Conservation (phyloP, 2,797 vertebrate genomes). For the Peromyscus aztecus region DNA sequence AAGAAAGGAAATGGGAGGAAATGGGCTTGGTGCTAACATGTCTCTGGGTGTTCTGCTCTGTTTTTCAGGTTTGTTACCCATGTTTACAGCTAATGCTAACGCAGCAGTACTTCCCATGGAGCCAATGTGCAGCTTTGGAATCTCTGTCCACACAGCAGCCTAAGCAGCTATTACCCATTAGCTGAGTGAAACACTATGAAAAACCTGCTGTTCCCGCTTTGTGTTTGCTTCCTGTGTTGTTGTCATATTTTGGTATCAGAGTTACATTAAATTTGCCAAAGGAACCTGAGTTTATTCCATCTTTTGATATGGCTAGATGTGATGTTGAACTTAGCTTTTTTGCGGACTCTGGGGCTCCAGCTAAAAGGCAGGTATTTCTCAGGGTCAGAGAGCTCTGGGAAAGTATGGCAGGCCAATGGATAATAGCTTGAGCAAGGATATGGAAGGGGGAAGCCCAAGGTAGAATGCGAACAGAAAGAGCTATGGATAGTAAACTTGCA, state of each 20-base stretch:
- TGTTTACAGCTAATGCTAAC: conserved; percentile 57
- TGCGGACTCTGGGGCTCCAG: background rate
- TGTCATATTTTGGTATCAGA: conserved; percentile 75
- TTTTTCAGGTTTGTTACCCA: conserved; percentile 65
- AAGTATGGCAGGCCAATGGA: background rate
- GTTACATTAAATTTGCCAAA: conserved; percentile 78
- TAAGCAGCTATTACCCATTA: conserved; percentile 55
- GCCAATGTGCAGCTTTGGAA: conserved; percentile 62
- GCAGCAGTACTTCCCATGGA: conserved; percentile 53
- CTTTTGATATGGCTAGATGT: conserved; percentile 49
- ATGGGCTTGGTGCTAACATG: conserved; percentile 58
- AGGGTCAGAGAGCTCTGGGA: background rate
- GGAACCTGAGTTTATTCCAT: conserved; percentile 45
- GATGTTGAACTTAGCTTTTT: background rate
- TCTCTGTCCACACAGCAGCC: conserved; percentile 55
- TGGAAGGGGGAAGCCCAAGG: background rate
- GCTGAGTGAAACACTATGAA: conserved; percentile 9
- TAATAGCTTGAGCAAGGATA: conserved; percentile 2
- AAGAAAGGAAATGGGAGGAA: conserved; percentile 47
- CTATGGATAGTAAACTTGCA: conserved; percentile 19
- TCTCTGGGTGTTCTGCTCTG: conserved; percentile 20
- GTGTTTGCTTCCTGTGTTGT: conserved; percentile 71
- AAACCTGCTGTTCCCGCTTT: conserved; percentile 57
- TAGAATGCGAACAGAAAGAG: conserved; percentile 12
- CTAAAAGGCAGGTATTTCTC: conserved; percentile 47